A percentile compares a stretch with the other conserved stretches of the same genome.
Conservation (phyloP, 2,113 vertebrate species). For the Empidonax alnorum region DNA sequence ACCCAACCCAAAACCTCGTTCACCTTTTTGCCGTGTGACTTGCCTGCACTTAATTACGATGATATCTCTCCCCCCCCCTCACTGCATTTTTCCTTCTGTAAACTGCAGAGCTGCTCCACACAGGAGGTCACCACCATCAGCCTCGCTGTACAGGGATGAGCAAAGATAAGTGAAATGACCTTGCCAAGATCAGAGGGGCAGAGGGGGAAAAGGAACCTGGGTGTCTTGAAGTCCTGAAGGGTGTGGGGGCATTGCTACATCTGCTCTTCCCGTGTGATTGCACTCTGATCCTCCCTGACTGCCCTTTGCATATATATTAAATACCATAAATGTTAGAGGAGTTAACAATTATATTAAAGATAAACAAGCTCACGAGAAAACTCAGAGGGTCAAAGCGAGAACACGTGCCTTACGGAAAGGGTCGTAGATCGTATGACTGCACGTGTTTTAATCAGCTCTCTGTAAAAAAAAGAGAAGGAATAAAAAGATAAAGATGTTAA, state of each 20-base stretch:
- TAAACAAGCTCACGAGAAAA: not conserved
- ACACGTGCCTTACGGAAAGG: fast-evolving
- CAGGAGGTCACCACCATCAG: not conserved
- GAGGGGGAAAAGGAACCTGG: not conserved
- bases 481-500: not conserved
- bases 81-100: not conserved
- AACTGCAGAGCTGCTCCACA: not conserved
- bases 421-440: not conserved
- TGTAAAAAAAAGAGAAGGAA: not conserved
- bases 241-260: not conserved
- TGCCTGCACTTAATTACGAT: not conserved
- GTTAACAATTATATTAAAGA: not conserved
- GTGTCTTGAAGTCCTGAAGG: not conserved
- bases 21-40: not conserved
- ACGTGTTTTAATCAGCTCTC: not conserved
- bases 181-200: not conserved
- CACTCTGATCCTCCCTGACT: not conserved
- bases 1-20: not conserved
- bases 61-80: not conserved
- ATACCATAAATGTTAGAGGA: not conserved
- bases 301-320: not conserved
- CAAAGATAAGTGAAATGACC: not conserved
- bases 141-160: not conserved
- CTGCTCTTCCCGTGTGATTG: not conserved
- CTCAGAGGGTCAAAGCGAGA: not conserved